Conservation (phyloP, 2,888 invertebrate genomes). For the Agrotis segetum region DNA sequence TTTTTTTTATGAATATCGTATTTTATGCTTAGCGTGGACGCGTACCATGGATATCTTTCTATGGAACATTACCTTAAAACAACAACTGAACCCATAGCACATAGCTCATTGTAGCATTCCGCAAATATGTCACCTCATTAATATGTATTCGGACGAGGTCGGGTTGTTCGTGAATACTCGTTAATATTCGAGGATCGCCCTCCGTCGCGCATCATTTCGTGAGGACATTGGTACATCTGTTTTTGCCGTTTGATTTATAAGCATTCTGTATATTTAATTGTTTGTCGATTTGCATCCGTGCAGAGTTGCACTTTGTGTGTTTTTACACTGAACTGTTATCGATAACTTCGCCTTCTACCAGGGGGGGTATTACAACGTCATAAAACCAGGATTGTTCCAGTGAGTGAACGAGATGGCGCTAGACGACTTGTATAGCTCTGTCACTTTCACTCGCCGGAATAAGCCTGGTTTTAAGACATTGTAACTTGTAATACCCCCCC, state of each 20-base stretch:
- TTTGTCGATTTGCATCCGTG: background rate
- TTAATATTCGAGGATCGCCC: conserved; percentile 43
- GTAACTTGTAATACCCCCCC: too few relatives aligned
- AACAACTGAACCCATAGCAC: conserved; percentile 7
- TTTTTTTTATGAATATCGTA: too few relatives aligned
- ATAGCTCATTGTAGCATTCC: conserved; percentile 20
- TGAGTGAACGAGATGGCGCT: too few relatives aligned
- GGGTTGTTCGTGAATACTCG: conserved; percentile 22
- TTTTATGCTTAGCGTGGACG: too few relatives aligned
- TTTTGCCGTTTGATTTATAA: conserved; percentile 45
- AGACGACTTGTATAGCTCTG: too few relatives aligned
- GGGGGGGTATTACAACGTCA: too few relatives aligned
- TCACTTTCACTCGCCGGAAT: too few relatives aligned
- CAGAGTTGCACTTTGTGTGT: background rate
- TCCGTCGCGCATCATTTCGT: conserved; percentile 43
- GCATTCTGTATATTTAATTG: background rate
- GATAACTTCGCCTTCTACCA: too few relatives aligned
- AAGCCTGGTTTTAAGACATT: too few relatives aligned
- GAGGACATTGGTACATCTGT: conserved; percentile 53
- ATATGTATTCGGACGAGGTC: conserved; percentile 34
- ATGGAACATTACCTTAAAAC: conserved; percentile 1
- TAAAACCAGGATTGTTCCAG: too few relatives aligned
- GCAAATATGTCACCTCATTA: conserved; percentile 48
- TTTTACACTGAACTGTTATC: background rate
- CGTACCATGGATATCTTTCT: too few relatives aligned